Base-by-base conservation (phyloP, 2,113 vertebrate species). In the Burhinus oedicnemus region DNA sequence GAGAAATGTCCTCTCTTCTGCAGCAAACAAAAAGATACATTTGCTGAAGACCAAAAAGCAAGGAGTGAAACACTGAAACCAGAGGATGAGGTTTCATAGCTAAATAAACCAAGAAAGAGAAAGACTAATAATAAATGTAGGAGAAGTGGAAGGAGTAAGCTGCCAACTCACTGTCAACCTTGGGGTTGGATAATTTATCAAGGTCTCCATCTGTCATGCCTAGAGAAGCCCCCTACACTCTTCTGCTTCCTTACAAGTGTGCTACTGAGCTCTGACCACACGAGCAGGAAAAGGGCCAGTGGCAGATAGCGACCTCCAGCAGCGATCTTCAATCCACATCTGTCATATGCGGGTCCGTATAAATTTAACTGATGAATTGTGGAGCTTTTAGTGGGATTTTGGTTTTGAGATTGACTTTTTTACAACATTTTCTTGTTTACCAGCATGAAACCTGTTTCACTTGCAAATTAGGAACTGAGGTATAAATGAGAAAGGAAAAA, bases 61-160 rank as follows among this genome's bases (percentile, higher is more conserved):
- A 52, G 47, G 58, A 89, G 27, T 17, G 26, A 66, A 74, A 71
- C 1, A 3, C 11, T 71, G 68, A 90, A 61, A 45, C 21, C 23
- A 60, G 71, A 81, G 40, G 21, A 69, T 80, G 64, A 82, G 61
- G 78, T 69, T 84, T 82, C 7, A 0, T 12, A 30, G 25, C 40
- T 38, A 76, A 84, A 93, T 22, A 93, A 90, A 83, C 34, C 19
- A 55, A 58, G 54, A 75, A 84, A 83, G 51, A 84, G 44, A 61
- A 94, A 87, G 29, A 58, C 70, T 84, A 90, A 91, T 77, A 93
- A 93, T 74, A 97, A 92, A 74, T 7, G 15, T 22, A 77, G 51
- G 9, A 61, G 52, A 77, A 87, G 13, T 23, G 21, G 82, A 76
- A 95, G 64, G 26, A 91, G 44, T 23, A 38, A 94, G 34, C 38